phyloP scores from a whole-genome alignment of 2,797 vertebrate species.

The Pyrocephalus nanus region DNA sequence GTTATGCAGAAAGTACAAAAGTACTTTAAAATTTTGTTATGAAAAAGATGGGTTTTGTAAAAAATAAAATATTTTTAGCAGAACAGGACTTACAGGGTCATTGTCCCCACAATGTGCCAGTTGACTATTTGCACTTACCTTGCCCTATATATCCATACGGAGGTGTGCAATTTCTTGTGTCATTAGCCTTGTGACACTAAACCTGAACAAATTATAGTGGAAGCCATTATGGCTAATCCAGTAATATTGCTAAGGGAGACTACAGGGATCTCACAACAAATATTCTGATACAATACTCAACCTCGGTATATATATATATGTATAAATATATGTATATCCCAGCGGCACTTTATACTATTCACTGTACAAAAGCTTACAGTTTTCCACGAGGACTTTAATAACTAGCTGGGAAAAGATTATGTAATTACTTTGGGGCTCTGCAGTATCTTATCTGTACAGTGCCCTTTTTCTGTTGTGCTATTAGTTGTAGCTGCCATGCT shows the following conservation, averaged over 20 bases:
- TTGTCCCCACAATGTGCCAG: conserved; percentile 99
- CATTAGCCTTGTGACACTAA: conserved; percentile 87
- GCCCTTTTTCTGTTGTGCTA: conserved; percentile 87
- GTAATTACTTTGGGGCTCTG: conserved; percentile 83
- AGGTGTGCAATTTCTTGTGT: conserved; percentile 94
- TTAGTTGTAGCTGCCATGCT: conserved; percentile 91
- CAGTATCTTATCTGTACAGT: conserved; percentile 79
- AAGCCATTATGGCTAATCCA: conserved; percentile 78
- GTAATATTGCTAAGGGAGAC: conserved; percentile 86
- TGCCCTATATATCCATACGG: conserved; percentile 93
- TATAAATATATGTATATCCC: conserved; percentile 87
- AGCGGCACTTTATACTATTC: conserved; percentile 99
- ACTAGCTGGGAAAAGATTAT: conserved; percentile 82
- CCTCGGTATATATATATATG: conserved; percentile 90
- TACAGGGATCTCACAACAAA: conserved; percentile 93
- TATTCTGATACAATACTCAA: conserved; percentile 84
- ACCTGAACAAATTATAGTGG: conserved; percentile 84
- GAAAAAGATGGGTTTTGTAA: conserved; percentile 95
- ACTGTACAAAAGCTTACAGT: conserved; percentile 94
- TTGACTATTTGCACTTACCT: conserved; percentile 98
- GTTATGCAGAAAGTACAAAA: conserved; percentile 96
- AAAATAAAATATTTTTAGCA: conserved; percentile 99
- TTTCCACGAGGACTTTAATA: conserved; percentile 82
- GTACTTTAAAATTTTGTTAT: conserved; percentile 92
- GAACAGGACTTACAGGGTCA: conserved; percentile 99